Percentiles rank a stretch among this genome's conserved stretches.
phyloP scores from a whole-genome alignment of 64 coral and sea anemone genomes.

The Stylophora pistillata region DNA sequence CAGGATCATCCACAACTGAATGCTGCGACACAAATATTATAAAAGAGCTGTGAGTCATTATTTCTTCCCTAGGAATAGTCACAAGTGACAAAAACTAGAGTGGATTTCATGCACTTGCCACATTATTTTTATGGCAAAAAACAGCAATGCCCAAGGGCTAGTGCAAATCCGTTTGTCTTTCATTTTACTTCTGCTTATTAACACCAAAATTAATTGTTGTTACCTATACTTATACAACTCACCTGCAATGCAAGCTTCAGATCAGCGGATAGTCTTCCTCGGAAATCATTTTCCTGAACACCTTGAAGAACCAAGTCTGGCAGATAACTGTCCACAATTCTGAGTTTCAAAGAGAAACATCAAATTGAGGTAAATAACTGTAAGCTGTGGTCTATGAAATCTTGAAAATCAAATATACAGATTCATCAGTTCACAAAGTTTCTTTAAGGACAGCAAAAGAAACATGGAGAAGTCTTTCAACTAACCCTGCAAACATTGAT shows the following conservation, averaged over 20 bases:
- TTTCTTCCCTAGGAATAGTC: too few relatives aligned
- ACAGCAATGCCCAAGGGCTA: too few relatives aligned
- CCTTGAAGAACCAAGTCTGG: constrained; percentile 99
- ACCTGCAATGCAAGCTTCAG: constrained; percentile 84
- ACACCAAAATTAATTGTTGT: too few relatives aligned
- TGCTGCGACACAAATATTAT: constrained; percentile 41
- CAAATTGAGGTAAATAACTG: neutral
- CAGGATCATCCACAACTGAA: constrained; percentile 87
- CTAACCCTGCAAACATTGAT: constrained; percentile 92
- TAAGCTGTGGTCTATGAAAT: too few relatives aligned
- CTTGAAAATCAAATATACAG: neutral
- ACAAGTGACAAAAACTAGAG: too few relatives aligned
- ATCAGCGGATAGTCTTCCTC: constrained; percentile 46
- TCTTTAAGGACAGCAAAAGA: neutral
- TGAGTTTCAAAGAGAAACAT: neutral
- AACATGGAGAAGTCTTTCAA: neutral
- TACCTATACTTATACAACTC: neutral
- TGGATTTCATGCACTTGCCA: too few relatives aligned
- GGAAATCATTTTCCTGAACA: constrained; percentile 51
- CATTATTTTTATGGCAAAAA: too few relatives aligned
- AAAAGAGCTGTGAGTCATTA: neutral
- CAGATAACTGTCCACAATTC: constrained; percentile 73
- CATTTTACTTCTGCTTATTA: too few relatives aligned
- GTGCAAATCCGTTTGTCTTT: too few relatives aligned
- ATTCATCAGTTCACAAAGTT: neutral